Conservation (phyloP, 2,113 vertebrate genomes). For the Laticauda colubrina region DNA sequence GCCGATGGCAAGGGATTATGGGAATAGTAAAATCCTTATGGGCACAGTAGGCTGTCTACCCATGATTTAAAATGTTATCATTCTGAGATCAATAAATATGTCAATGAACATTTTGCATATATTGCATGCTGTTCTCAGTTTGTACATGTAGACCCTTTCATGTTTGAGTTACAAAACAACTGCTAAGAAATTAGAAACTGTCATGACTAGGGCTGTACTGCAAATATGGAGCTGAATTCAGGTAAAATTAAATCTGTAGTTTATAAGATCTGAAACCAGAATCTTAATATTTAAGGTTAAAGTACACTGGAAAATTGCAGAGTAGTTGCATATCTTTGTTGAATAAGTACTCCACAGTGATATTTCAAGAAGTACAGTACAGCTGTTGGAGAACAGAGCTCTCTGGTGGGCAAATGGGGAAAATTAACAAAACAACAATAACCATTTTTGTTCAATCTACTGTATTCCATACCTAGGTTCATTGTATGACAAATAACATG, state of each 20-base stretch:
- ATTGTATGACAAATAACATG: not conserved
- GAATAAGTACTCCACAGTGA: not conserved
- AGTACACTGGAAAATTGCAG: not conserved
- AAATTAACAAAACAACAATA: not conserved
- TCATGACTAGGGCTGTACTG: not conserved
- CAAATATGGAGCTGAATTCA: not conserved
- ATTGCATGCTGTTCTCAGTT: not conserved
- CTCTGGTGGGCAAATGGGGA: conserved; percentile 12
- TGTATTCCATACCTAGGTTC: not conserved
- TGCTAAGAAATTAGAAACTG: not conserved
- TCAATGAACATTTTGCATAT: not conserved
- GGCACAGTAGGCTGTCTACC: not conserved
- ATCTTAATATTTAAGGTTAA: not conserved
- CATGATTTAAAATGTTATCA: not conserved
- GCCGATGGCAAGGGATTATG: not conserved
- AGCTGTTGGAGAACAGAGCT: conserved; percentile 8
- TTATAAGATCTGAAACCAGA: not conserved
- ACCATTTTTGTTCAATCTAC: not conserved
- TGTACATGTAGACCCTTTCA: not conserved
- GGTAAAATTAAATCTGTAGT: not conserved
- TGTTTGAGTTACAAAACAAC: not conserved
- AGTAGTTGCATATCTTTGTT: not conserved
- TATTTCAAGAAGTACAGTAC: not conserved
- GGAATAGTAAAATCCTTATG: not conserved
- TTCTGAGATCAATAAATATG: not conserved